phyloP scores from a whole-genome alignment of 2,888 invertebrate species.

The Pogonocherus hispidulus region DNA sequence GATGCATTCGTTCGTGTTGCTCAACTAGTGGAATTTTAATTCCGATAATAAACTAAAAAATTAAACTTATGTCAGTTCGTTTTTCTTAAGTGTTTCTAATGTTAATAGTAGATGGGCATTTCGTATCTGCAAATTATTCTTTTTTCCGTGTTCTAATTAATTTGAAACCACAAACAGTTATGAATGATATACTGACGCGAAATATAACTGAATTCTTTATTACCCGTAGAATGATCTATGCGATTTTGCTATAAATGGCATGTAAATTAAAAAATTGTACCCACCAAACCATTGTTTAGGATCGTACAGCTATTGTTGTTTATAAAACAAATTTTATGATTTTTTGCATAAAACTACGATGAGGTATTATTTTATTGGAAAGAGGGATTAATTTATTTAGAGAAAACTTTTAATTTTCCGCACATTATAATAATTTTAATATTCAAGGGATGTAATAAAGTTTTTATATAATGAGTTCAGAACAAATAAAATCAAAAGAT shows the following conservation, averaged over 20 bases:
- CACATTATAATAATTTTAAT: too few relatives aligned
- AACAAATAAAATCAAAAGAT: too few relatives aligned
- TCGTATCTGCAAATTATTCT: not conserved
- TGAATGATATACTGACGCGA: not conserved
- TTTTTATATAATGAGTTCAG: too few relatives aligned
- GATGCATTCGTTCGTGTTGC: not conserved
- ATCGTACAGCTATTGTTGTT: not conserved
- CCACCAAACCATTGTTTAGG: not conserved
- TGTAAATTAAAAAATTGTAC: not conserved
- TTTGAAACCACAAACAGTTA: not conserved
- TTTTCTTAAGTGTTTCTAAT: not conserved
- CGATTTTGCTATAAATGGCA: not conserved
- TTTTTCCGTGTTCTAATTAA: not conserved
- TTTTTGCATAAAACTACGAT: too few relatives aligned
- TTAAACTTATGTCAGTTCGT: not conserved
- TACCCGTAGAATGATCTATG: not conserved
- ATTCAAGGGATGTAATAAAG: too few relatives aligned
- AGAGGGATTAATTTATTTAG: too few relatives aligned
- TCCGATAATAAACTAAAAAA: too few relatives aligned
- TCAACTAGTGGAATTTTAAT: not conserved
- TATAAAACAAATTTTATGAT: too few relatives aligned
- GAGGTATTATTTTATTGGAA: too few relatives aligned
- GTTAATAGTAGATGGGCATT: not conserved
- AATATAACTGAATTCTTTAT: not conserved
- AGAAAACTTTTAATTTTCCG: too few relatives aligned